A percentile compares a stretch with the other conserved stretches of the same genome.
These are phyloP conservation scores for Tauraco erythrolophus DNA, from an alignment of 2,113 vertebrate species.

Conservation along the genomic window DNA sequence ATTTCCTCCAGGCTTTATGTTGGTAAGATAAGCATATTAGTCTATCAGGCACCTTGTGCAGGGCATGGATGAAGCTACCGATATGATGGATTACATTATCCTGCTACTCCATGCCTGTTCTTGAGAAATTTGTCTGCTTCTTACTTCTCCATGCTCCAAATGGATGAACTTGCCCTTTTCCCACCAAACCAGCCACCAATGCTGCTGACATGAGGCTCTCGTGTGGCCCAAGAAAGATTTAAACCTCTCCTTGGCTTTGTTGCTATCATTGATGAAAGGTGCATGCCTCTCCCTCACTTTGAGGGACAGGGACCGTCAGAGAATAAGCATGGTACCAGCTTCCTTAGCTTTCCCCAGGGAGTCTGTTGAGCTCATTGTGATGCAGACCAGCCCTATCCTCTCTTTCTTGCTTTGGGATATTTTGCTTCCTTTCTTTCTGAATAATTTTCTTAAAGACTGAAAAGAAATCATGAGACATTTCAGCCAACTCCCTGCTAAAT, in stretches of 20 bases:
- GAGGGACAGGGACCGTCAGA: background rate
- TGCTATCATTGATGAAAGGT: background rate
- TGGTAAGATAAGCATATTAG: background rate
- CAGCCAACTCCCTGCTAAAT: conserved; percentile 64
- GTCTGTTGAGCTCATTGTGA: conserved; percentile 27
- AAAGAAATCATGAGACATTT: conserved; percentile 59
- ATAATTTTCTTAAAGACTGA: conserved; percentile 68
- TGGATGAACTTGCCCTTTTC: background rate
- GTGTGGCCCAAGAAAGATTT: background rate
- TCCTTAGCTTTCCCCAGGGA: conserved; percentile 37
- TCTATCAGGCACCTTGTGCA: background rate
- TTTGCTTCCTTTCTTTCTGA: conserved; percentile 63
- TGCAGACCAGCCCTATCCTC: background rate
- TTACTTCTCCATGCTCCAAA: background rate
- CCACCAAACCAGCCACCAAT: fast-evolving
- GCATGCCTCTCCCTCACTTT: fast-evolving
- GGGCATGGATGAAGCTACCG: background rate
- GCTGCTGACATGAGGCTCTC: background rate
- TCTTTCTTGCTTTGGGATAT: conserved; percentile 44
- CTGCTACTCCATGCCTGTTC: background rate
- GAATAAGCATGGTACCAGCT: background rate
- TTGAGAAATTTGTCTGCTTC: background rate
- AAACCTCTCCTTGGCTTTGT: background rate
- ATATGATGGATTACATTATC: background rate
- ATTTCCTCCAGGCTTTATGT: background rate